phyloP scores from a whole-genome alignment of 2,113 vertebrate species.

The Perca fluviatilis region DNA sequence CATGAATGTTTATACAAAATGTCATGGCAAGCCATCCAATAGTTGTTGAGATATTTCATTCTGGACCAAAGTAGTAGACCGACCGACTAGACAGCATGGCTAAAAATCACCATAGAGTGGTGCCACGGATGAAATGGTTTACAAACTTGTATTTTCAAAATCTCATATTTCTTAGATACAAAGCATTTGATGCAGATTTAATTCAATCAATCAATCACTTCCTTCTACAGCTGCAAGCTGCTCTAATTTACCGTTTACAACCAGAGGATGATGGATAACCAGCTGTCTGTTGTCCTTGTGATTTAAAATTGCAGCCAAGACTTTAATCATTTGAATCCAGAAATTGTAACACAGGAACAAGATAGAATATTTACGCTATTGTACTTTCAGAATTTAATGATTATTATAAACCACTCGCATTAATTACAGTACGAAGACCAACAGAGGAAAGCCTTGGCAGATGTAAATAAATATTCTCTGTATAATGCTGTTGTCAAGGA shows the following conservation, averaged over 20 bases:
- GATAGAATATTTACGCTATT: slow-evolving; percentile 27
- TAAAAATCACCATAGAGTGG: not conserved
- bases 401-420: slow-evolving; percentile 15
- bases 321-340: slow-evolving; percentile 31
- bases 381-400: slow-evolving; percentile 10
- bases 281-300: slow-evolving; percentile 4
- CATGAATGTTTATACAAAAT: not conserved
- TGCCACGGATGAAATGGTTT: not conserved
- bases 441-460: not conserved
- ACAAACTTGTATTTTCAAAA: not conserved
- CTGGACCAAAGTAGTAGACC: not conserved
- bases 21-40: not conserved
- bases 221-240: not conserved
- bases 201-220: not conserved
- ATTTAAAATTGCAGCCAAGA: slow-evolving; percentile 8
- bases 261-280: slow-evolving; percentile 34
- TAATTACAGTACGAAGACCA: not conserved
- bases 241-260: slow-evolving; percentile 19
- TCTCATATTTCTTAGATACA: not conserved
- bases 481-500: not conserved
- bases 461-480: slow-evolving; percentile 15
- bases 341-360: slow-evolving; percentile 4
- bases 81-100: not conserved
- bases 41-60: not conserved
- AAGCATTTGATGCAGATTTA: slow-evolving; percentile 8